Conservation (phyloP, 2,797 vertebrate species). For the Odontamblyopus lacepedii region DNA sequence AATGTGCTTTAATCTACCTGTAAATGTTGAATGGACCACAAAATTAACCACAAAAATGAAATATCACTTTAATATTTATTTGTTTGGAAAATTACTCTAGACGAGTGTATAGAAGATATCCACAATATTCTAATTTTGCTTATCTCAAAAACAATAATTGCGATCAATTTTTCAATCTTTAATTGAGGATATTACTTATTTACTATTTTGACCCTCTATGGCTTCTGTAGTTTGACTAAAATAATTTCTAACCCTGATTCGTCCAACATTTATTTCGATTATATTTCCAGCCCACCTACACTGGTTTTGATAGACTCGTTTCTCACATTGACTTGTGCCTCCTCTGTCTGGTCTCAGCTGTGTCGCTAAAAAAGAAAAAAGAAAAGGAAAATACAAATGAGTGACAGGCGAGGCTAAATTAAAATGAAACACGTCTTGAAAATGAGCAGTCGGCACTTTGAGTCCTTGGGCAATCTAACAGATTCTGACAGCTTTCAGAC, state of each 20-base stretch:
- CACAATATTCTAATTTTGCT: too few species aligned
- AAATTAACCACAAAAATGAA: too few species aligned
- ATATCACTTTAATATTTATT: too few species aligned
- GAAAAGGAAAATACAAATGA: slow-evolving; percentile 16
- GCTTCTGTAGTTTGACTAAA: background rate
- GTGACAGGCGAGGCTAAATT: slow-evolving; percentile 44
- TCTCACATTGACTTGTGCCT: slow-evolving; percentile 9
- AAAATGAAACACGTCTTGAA: slow-evolving; percentile 38
- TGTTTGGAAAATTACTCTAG: too few species aligned
- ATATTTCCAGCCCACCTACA: background rate
- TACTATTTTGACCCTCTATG: background rate
- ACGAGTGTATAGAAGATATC: too few species aligned
- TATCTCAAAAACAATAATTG: too few species aligned
- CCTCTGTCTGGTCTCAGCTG: slow-evolving; percentile 18
- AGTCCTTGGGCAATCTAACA: slow-evolving; percentile 16
- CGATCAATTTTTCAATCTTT: background rate
- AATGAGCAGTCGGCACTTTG: slow-evolving; percentile 21
- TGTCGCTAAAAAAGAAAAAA: background rate
- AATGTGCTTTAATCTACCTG: too few species aligned
- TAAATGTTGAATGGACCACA: too few species aligned
- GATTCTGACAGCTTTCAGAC: slow-evolving; percentile 1
- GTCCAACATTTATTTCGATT: background rate
- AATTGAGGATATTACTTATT: background rate
- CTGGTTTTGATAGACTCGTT: slow-evolving; percentile 5
- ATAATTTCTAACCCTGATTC: background rate